Evolutionary conservation across 2,888 invertebrate genomes (phyloP), one percentile per base, ranked within the genome.

Genomic region (Sphecodes monilicornis): DNA sequence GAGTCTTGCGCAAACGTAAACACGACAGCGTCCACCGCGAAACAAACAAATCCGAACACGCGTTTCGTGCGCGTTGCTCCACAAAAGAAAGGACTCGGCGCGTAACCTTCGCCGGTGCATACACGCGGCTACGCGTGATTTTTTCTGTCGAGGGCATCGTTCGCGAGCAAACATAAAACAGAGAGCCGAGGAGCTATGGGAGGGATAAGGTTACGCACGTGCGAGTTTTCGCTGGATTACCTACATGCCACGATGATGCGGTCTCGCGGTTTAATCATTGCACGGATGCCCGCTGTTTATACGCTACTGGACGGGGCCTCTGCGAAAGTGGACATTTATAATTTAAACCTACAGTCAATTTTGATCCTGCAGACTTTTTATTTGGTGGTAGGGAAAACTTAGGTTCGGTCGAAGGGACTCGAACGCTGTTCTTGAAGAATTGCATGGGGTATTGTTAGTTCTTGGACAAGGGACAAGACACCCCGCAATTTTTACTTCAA

Each of bases 91-190:
- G 64, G 32, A 32, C 64, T 76, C 84, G 80, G 64, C 68, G 82
- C 85, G 79, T 86, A 88, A 90, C 86, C 90, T 90, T 90, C 90
- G 75, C 73, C 82, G 72, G 36, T 75, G 39, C 46, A 72, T 50
- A 72, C 43, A 39, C 36, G 76, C 32, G 54, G n/a, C 78, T 77
- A 81, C 78, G 80, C 72, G 77, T 76, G 69, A 75, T 57, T 69
- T 66, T 36, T 85, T 86, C 84, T 86, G 41, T 76, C 83, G 87
- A 83, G 86, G 77, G 86, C 89, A 89, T 89, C 88, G 88, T 74
- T 88, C 84, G 86, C 71, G 79, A 54, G 85, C 86, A 68, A 72
- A 54, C 82, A 79, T 60, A 78, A 82, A 83, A 78, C 79, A 22
- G 66, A 50, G 22, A 50, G 22, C 50, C 22, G 10, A 50, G 22